Conservation (phyloP, 2,888 invertebrate species). For the Coenonympha arcania region DNA sequence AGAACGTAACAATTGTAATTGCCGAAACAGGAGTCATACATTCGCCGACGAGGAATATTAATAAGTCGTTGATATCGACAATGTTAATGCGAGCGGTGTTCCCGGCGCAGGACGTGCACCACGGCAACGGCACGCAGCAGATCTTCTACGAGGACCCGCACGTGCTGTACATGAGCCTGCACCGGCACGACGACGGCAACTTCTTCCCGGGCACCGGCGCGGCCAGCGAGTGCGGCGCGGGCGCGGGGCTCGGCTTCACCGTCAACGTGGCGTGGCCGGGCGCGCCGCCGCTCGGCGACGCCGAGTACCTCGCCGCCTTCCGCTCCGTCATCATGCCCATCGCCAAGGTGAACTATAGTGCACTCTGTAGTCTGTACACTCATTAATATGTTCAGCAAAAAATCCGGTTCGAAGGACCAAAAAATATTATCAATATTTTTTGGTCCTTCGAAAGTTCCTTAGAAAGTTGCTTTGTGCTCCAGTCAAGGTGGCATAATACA, state of each 20-base stretch:
- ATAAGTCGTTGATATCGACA: too few relatives aligned
- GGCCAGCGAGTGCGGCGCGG: conserved; percentile 92
- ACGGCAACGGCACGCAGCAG: conserved; percentile 98
- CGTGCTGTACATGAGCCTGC: conserved; percentile 96
- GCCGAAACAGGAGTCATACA: too few relatives aligned
- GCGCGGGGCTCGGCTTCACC: conserved; percentile 92
- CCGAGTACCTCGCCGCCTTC: conserved; percentile 98
- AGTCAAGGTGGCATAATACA: too few relatives aligned
- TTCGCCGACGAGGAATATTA: neutral
- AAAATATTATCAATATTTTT: too few relatives aligned
- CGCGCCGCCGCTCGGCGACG: conserved; percentile 93
- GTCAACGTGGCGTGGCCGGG: conserved; percentile 97
- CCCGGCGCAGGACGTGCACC: conserved; percentile 88
- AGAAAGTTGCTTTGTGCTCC: too few relatives aligned
- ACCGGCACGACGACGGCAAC: conserved; percentile 99
- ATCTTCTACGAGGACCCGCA: conserved; percentile 96
- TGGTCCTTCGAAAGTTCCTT: neutral
- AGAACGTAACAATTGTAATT: too few relatives aligned
- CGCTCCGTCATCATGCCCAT: conserved; percentile 96
- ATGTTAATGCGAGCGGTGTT: neutral
- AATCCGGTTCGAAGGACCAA: neutral
- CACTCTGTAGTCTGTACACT: too few relatives aligned
- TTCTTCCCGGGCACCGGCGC: conserved; percentile 99
- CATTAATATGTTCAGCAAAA: too few relatives aligned
- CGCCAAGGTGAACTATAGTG: conserved; percentile 82